phyloP scores from a whole-genome alignment of 2,888 invertebrate species.

The Mythimna pallens region DNA sequence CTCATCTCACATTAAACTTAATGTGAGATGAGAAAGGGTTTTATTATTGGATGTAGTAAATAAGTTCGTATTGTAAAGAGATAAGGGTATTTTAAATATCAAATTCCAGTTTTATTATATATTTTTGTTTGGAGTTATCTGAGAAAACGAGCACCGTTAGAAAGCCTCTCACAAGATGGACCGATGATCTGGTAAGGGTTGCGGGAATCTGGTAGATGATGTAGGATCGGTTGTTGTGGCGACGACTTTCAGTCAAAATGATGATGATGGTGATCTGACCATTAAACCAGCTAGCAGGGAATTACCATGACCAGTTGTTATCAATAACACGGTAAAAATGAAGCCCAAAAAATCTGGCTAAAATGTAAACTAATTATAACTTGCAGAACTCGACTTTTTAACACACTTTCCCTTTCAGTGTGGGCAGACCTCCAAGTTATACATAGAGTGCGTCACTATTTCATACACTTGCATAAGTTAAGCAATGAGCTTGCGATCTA shows the following conservation, averaged over 20 bases:
- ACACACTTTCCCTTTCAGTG: constrained; percentile 39
- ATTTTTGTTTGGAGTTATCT: neutral
- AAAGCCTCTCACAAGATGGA: too few species aligned
- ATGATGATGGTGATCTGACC: too few species aligned
- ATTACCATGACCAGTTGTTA: constrained; percentile 3
- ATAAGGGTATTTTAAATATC: neutral
- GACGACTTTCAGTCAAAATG: too few species aligned
- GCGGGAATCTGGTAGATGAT: too few species aligned
- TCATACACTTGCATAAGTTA: constrained; percentile 40
- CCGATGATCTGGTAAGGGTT: too few species aligned
- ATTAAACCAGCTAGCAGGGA: neutral
- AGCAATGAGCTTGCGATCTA: constrained; percentile 22
- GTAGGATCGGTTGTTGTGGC: too few species aligned
- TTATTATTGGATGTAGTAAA: constrained; percentile 2
- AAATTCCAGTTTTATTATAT: neutral
- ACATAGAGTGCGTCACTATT: constrained; percentile 25
- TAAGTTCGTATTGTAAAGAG: neutral
- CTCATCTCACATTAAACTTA: neutral
- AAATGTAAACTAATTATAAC: constrained; percentile 12
- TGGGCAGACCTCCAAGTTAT: constrained; percentile 53
- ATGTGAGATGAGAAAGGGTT: neutral
- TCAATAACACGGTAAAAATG: neutral
- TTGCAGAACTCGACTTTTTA: constrained; percentile 25
- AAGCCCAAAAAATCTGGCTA: neutral
- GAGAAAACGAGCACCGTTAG: too few species aligned